phyloP scores from a whole-genome alignment of 2,113 vertebrate species.

The Ranitomeya imitator region DNA sequence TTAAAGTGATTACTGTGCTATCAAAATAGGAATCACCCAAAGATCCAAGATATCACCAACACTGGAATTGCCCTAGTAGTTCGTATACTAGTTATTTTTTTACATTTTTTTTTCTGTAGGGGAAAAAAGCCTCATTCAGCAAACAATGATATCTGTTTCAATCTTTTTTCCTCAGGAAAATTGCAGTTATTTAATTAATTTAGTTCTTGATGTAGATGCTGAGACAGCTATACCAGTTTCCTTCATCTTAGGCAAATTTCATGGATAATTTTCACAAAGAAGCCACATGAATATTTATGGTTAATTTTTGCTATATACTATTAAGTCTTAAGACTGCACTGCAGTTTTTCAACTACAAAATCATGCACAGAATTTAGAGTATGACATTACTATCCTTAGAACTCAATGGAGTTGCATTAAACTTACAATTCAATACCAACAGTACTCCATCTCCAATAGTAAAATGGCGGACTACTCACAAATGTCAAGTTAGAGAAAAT shows the following conservation, averaged over 20 bases:
- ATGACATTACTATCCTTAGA: not conserved
- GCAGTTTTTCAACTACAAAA: not conserved
- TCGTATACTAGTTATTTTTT: not conserved
- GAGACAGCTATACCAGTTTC: not conserved
- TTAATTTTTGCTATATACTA: not conserved
- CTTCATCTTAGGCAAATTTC: constrained; percentile 3
- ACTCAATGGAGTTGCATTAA: too few species aligned
- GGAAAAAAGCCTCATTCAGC: not conserved
- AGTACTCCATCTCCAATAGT: too few species aligned
- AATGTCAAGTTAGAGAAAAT: too few species aligned
- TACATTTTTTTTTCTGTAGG: not conserved
- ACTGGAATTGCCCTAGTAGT: not conserved
- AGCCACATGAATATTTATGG: not conserved
- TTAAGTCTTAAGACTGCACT: not conserved
- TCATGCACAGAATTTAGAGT: not conserved
- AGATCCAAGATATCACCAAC: not conserved
- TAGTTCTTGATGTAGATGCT: not conserved
- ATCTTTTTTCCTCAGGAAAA: not conserved
- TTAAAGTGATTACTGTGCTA: not conserved
- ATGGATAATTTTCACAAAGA: not conserved
- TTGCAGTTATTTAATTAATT: not conserved
- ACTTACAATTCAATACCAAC: too few species aligned
- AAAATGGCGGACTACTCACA: too few species aligned
- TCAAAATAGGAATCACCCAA: not conserved
- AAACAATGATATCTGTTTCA: not conserved